Base-by-base conservation (phyloP, 2,113 vertebrate genomes). In the Indri indri region DNA sequence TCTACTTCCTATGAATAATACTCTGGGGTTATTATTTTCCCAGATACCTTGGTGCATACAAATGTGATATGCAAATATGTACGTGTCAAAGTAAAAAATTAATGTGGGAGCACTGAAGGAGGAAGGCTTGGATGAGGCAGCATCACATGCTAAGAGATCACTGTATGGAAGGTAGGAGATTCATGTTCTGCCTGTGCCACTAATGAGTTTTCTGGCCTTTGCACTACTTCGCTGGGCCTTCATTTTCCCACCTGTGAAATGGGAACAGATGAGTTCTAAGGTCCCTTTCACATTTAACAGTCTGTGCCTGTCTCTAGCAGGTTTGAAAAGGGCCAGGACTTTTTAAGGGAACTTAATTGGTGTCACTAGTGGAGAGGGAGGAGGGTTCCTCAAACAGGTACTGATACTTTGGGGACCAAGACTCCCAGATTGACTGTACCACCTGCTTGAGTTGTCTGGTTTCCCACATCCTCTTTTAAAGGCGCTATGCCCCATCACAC, bases 381-480 rank as follows among this genome's bases (percentile, higher is more conserved):
- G 59, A 34, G 8, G 34, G 50, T n/a, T 91, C 47, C 54, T 71
- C 32, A 71, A 47, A 42, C 6, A 3, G 47, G 42, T 17, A 3
- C 0, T 6, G 34, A 17, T 13, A 37, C 23, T 37, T 25, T 16
- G 20, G 34, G 77, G 45, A 76, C 54, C 0, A 0, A 47, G 61
- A 70, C 66, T 57, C 85, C 40, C 45, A 52, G 54, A 70, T 40
- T 47, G 71, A 6, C 70, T 6, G 23, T n/a, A 57, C 61, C 86
- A 96, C 84, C 92, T 96, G 84, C 66, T 83, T 54, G 20, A 74
- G 42, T 84, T 16, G 14, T 65, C 37, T 81, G 76, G 57, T 68
- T 91, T 95, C 76, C 76, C 80, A 96, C 97, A 92, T 95, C 96
- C 92, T 96, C 95, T 97, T 97, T 94, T 68, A 68, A 91, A 91